phyloP scores from a whole-genome alignment of 2,797 vertebrate genomes.

The Iguana delicatissima region DNA sequence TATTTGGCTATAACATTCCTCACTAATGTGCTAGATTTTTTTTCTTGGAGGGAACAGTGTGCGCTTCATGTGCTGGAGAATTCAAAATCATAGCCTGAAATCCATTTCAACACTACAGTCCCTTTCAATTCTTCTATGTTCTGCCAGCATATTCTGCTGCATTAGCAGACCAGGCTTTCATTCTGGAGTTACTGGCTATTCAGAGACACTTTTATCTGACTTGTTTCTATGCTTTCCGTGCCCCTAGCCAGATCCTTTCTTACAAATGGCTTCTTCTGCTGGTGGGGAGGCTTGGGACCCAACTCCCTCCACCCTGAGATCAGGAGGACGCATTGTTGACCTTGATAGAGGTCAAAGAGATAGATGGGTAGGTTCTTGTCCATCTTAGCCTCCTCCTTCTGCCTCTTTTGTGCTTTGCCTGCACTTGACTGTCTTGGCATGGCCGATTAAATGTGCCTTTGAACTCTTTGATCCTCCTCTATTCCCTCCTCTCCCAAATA shows the following conservation, averaged over 20 bases:
- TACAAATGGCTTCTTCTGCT: background rate
- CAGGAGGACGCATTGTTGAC: background rate
- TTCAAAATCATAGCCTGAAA: background rate
- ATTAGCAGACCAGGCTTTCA: background rate
- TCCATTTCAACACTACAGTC: background rate
- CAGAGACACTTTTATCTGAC: background rate
- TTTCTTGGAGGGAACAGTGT: background rate
- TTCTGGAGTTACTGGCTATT: too few relatives aligned
- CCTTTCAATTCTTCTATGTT: background rate
- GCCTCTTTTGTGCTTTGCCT: slow-evolving; percentile 3
- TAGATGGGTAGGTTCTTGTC: background rate
- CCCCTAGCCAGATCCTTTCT: too few relatives aligned
- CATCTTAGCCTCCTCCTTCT: background rate
- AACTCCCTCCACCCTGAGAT: background rate
- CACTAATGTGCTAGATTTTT: background rate
- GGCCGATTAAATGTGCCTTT: slow-evolving; percentile 30
- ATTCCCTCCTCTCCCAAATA: slow-evolving; percentile 8
- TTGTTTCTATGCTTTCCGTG: background rate
- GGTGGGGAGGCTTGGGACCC: background rate
- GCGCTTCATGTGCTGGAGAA: background rate
- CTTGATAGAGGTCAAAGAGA: slow-evolving; percentile 12
- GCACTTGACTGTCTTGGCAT: slow-evolving; percentile 44
- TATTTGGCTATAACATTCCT: background rate
- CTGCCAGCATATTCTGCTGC: background rate
- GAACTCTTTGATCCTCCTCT: slow-evolving; percentile 41